These are phyloP conservation scores for Procambarus clarkii DNA, from an alignment of 1,140 invertebrate genomes.

Conservation along the genomic window DNA sequence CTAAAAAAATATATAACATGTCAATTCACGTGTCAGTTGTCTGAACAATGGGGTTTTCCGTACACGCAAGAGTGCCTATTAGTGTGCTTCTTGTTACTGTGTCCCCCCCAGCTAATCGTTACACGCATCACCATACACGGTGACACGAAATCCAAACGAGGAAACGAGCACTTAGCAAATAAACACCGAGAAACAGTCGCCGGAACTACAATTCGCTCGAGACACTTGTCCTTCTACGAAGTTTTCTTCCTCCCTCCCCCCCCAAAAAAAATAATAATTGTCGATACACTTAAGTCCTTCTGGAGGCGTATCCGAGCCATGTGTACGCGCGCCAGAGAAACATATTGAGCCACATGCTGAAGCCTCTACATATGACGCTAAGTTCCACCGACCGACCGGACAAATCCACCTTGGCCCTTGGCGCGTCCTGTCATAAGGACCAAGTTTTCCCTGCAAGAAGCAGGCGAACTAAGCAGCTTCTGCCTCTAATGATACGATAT, in stretches of 20 bases:
- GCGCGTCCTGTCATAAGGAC: not conserved
- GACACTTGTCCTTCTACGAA: slow-evolving; percentile 19
- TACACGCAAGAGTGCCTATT: too few species aligned
- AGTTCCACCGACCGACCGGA: not conserved
- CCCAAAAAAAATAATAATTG: slow-evolving; percentile 52
- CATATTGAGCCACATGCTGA: slow-evolving; percentile 43
- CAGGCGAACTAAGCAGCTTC: slow-evolving; percentile 60
- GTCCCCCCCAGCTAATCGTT: too few species aligned
- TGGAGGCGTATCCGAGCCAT: slow-evolving; percentile 39
- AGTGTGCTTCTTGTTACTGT: too few species aligned
- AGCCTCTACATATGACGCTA: slow-evolving; percentile 43
- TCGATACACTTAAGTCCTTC: slow-evolving; percentile 49
- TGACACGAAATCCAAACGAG: too few species aligned
- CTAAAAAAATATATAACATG: too few species aligned
- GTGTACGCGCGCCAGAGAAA: slow-evolving; percentile 49
- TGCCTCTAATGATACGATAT: slow-evolving; percentile 67
- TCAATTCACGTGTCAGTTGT: too few species aligned
- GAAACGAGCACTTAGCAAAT: too few species aligned
- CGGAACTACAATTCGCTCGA: slow-evolving; percentile 3
- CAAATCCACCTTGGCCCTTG: slow-evolving; percentile 25
- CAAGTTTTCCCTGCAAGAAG: not conserved
- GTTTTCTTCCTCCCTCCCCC: not conserved
- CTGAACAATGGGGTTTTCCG: too few species aligned
- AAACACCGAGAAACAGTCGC: too few species aligned
- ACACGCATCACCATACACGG: too few species aligned